phyloP scores from a whole-genome alignment of 1,140 invertebrate species.

The Polyergus mexicanus region DNA sequence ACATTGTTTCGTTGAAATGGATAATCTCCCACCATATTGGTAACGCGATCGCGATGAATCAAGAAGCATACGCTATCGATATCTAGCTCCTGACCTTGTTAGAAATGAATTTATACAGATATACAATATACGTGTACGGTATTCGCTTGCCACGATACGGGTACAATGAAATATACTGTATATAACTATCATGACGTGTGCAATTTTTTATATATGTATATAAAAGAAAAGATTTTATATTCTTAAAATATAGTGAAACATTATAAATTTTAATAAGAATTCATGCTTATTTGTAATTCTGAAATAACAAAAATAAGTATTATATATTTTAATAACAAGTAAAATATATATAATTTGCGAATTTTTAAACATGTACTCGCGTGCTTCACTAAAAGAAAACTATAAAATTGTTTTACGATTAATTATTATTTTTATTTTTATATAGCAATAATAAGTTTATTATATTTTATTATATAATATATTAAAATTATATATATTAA shows the following conservation, averaged over 20 bases:
- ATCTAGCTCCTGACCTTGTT: conserved; percentile 28
- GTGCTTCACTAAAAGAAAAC: neutral
- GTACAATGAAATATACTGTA: conserved; percentile 5
- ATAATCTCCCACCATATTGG: neutral
- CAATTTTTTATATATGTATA: neutral
- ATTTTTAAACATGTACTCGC: neutral
- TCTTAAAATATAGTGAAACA: neutral
- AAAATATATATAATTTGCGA: neutral
- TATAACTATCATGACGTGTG: conserved; percentile 12
- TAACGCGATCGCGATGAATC: conserved; percentile 6
- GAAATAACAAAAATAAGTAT: neutral
- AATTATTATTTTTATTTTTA: neutral
- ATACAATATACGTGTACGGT: neutral
- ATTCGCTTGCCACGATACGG: neutral
- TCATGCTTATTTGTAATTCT: neutral
- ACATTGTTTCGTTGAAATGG: neutral
- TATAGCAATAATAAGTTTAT: neutral
- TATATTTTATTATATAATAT: no score
- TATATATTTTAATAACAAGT: neutral
- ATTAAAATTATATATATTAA: no score
- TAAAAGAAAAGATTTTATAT: conserved; percentile 4
- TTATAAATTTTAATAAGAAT: neutral
- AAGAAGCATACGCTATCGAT: conserved; percentile 18
- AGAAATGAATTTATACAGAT: conserved; percentile 40
- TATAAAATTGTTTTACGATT: no score